phyloP scores from a whole-genome alignment of 1,140 invertebrate genomes.

The Drosophila obscura region DNA sequence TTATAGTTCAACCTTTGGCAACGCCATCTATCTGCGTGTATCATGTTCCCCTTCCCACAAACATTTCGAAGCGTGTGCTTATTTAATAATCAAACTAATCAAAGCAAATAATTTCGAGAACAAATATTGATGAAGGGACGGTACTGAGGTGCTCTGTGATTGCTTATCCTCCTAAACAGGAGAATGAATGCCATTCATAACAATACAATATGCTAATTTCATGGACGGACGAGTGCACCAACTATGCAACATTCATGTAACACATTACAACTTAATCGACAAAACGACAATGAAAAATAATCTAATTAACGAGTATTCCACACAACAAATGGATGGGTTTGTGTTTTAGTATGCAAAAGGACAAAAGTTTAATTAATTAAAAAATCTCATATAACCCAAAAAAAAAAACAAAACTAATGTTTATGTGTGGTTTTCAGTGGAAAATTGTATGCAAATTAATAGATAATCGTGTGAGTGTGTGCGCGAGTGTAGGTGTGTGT shows the following conservation, averaged over 20 bases:
- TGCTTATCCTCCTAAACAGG: not conserved
- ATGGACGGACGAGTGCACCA: not conserved
- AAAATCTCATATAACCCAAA: conserved; percentile 1
- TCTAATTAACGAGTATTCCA: not conserved
- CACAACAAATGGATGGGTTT: too few relatives aligned
- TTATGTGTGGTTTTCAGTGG: not conserved
- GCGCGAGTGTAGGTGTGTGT: not conserved
- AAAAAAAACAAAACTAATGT: not conserved
- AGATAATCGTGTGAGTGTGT: not conserved
- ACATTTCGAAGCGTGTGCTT: not conserved
- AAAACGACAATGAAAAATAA: conserved; percentile 23
- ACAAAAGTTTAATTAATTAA: conserved; percentile 8
- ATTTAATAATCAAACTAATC: conserved; percentile 21
- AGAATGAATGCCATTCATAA: conserved; percentile 8
- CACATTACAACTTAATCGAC: conserved; percentile 1
- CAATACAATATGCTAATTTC: not conserved
- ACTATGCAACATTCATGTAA: conserved; percentile 1
- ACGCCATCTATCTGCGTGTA: too few relatives aligned
- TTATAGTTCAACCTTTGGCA: too few relatives aligned
- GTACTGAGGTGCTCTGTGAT: conserved; percentile 1
- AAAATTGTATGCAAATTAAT: not conserved
- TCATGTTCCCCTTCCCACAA: not conserved
- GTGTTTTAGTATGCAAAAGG: conserved; percentile 9
- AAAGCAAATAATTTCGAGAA: too few relatives aligned
- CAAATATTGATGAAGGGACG: conserved; percentile 11